Base-by-base conservation (phyloP, 1,140 invertebrate genomes). In the Coptotermes formosanus region DNA sequence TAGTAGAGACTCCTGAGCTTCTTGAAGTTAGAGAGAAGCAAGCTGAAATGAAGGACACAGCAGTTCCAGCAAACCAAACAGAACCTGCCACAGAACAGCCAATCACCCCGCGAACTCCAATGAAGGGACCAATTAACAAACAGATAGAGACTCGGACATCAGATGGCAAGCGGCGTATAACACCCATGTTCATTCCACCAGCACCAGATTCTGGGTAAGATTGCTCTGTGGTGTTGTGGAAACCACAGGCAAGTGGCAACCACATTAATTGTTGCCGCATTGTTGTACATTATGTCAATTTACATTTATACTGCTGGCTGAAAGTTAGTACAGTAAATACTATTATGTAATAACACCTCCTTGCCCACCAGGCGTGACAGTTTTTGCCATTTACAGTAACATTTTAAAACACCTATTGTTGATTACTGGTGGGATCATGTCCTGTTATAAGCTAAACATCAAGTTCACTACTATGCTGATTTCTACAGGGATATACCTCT, bases 71-170 rank as follows among this genome's bases (percentile, higher is more conserved):
- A n/a, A 75, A 75, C 64, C 64, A 75, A 75, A 75, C 6, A 30
- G 64, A 75, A 75, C 64, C 64, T 75, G 64, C 64, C 64, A 75
- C 64, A 30, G 64, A 75, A 30, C 64, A 75, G 64, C 64, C 64
- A 75, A n/a, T 75, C n/a, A 75, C 64, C 7, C 64, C n/a, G 30
- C 64, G 64, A 75, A 85, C 64, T 23, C 87, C 87, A 38, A 85
- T 93, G 23, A 91, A 94, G 86, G 94, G 95, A 59, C 95, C 96
- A 1, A 95, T 95, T 82, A 97, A 97, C 91, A 97, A 98, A 89
- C 98, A 99, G 93, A 98, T 99, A 48, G 98, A 99, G 92, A 98
- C 97, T 1, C 93, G 97, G 82, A 97, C 97, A 44, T 95, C 97
- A 11, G 98, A 99, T 92, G 98, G 98, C 25, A 96, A 97, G 90